phyloP scores from a whole-genome alignment of 1,140 invertebrate genomes.

The Aphaenogaster rudis region DNA sequence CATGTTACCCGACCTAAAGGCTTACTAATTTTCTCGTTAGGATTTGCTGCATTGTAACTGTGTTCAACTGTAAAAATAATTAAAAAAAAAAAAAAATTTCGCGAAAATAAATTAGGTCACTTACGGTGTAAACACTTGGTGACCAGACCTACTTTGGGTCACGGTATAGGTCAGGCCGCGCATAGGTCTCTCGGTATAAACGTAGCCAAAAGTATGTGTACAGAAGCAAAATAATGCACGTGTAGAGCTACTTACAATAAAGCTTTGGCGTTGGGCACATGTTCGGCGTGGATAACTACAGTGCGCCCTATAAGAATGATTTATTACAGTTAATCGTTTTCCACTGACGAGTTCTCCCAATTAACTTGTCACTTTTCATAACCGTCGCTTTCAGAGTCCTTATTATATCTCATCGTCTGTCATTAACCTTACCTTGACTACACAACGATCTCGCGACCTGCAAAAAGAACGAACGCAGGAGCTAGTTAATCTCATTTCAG shows the following conservation, averaged over 20 bases:
- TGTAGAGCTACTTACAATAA: conserved; percentile 77
- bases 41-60: no score
- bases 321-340: conserved; percentile 66
- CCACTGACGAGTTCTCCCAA: conserved; percentile 44
- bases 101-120: no score
- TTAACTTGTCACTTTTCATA: conserved; percentile 46
- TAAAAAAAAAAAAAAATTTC: no score
- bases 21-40: no score
- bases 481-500: not conserved
- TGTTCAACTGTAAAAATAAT: no score
- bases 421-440: conserved; percentile 79
- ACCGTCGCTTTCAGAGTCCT: conserved; percentile 49
- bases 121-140: no score
- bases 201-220: not conserved
- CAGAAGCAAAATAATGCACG: not conserved
- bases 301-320: conserved; percentile 77
- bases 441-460: conserved; percentile 83
- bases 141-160: no score
- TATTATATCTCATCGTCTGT: conserved; percentile 59
- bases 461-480: conserved; percentile 68
- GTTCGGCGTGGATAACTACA: conserved; percentile 79
- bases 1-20: no score
- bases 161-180: no score
- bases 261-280: conserved; percentile 65
- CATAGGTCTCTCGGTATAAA: no score